Evolutionary conservation across 2,888 invertebrate genomes (phyloP).

Genomic region (Blera fallax): DNA sequence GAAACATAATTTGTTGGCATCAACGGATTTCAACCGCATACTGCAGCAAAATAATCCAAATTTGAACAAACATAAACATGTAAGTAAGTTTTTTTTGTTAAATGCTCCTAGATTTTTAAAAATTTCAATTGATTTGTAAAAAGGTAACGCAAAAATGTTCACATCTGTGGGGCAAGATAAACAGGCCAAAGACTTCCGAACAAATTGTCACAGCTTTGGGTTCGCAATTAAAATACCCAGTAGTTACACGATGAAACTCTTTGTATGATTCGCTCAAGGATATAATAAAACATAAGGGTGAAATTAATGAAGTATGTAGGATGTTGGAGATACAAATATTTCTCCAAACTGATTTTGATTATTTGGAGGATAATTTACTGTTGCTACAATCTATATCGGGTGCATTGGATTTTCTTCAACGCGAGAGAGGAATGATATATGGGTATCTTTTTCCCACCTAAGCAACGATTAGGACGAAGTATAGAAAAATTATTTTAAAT

Average conservation of each 20-base stretch:
- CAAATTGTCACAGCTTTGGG: constrained; percentile 42
- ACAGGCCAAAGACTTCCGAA: constrained; percentile 48
- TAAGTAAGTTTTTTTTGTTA: not conserved
- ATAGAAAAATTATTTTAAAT: constrained; percentile 22
- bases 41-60: constrained; percentile 19
- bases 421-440: constrained; percentile 44
- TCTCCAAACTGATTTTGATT: not conserved
- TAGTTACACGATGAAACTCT: constrained; percentile 60
- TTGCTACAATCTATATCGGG: not conserved
- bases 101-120: constrained; percentile 13
- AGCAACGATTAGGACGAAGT: constrained; percentile 42
- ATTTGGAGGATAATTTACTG: too few relatives aligned
- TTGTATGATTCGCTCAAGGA: constrained; percentile 54
- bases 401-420: not conserved
- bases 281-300: constrained; percentile 33
- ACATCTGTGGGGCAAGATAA: constrained; percentile 55
- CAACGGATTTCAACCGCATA: constrained; percentile 23
- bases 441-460: constrained; percentile 61
- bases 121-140: not conserved
- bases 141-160: constrained; percentile 18
- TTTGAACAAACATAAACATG: constrained; percentile 28
- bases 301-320: constrained; percentile 45
- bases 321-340: constrained; percentile 28
- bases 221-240: constrained; percentile 37
- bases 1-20: constrained; percentile 46